Base-by-base conservation (phyloP, 2,113 vertebrate genomes). In the Leucopsar rothschildi region DNA sequence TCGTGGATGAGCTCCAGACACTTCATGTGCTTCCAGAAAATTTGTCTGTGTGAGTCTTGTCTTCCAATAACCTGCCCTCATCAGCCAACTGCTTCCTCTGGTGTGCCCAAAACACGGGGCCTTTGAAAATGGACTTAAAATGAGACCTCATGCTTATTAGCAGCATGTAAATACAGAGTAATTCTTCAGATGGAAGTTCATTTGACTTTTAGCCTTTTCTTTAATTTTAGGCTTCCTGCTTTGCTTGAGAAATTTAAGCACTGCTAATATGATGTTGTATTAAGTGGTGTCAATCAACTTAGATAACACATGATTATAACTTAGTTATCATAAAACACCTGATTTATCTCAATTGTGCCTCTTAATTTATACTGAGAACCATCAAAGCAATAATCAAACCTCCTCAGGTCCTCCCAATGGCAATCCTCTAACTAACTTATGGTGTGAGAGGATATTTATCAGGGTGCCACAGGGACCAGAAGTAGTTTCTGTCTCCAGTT, bases 21-120 rank as follows among this genome's bases (percentile, higher is more conserved):
- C 72, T 76, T 72, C 52, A 6, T 16, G 71, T 12, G 35, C 82
- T 90, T 94, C 79, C 94, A 92, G 92, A 94, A 94, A 81, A 88
- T 88, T 6, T 75, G 72, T 81, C 78, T 72, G 31, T 6, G 3
- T 20, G 71, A 86, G 71, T 55, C 27, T 60, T 2, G 6, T 75
- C 75, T 90, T 91, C 85, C 79, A 95, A 81, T 70, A 88, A 88
- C 66, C 31, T 73, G 68, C 59, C 33, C 55, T 81, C 60, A 11
- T 82, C 82, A 86, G 73, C 93, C 79, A 87, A 15, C 59, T 91
- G 55, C 79, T 83, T 66, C 69, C 64, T 73, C 44, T 73, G 55
- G 18, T 63, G 44, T 25, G 10, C 42, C 64, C 60, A 37, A 85
- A 95, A 44, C 39, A 29, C 0, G 0, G 28, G n/a, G 15, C 29